A percentile compares a stretch with the other conserved stretches of the same genome.
Evolutionary conservation across 2,113 vertebrate species (phyloP).

Genomic region (Felis chaus): DNA sequence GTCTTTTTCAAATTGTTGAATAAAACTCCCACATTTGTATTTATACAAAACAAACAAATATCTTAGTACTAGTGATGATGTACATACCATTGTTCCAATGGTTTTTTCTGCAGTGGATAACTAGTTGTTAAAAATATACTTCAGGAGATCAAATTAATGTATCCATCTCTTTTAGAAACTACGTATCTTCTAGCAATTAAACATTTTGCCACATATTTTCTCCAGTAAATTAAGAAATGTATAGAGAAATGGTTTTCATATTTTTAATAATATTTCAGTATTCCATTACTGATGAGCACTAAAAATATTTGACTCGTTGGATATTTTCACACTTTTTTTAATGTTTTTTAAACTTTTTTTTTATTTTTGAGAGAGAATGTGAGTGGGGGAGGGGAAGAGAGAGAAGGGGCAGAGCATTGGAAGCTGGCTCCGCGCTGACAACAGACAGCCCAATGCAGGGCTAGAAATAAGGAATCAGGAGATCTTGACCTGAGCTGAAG

Average conservation of each 20-base stretch:
- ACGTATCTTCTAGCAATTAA: not conserved
- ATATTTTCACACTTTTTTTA: not conserved
- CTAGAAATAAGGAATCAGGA: no score
- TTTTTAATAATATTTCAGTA: not conserved
- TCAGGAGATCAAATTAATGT: not conserved
- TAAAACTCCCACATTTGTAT: not conserved
- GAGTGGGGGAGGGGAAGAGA: no score
- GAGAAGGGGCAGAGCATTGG: no score
- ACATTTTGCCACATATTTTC: not conserved
- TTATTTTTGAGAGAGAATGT: no score
- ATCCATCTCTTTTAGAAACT: not conserved
- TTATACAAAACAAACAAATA: not conserved
- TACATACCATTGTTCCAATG: not conserved
- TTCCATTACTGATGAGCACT: not conserved
- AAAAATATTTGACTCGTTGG: not conserved
- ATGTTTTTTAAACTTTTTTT: no score
- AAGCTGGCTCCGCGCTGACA: no score
- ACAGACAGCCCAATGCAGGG: no score
- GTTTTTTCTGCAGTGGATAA: not conserved
- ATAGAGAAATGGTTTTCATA: not conserved
- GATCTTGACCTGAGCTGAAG: no score
- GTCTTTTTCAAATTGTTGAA: not conserved
- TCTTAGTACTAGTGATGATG: not conserved
- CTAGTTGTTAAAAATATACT: constrained; percentile 3
- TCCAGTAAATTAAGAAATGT: constrained; percentile 14